These are phyloP conservation scores for Hypercompe scribonia DNA, from an alignment of 2,888 invertebrate genomes.

Conservation along the genomic window DNA sequence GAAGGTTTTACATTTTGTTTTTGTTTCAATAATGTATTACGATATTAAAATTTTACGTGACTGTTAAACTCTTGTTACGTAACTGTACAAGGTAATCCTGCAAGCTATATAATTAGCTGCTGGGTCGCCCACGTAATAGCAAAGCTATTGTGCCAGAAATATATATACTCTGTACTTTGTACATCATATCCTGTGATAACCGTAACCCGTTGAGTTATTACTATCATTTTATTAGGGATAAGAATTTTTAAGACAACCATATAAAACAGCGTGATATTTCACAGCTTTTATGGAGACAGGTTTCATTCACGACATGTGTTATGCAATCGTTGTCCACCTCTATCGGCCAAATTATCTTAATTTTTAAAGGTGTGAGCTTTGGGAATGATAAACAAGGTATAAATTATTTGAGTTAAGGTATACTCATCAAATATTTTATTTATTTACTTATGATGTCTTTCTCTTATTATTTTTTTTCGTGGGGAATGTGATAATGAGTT, in stretches of 20 bases:
- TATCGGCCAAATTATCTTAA: slow-evolving; percentile 6
- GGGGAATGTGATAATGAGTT: neutral
- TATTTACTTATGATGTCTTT: neutral
- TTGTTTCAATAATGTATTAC: no score
- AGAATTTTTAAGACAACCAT: slow-evolving; percentile 9
- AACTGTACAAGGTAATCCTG: neutral
- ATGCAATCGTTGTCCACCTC: slow-evolving; percentile 11
- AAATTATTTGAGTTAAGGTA: neutral
- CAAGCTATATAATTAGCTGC: accelerated
- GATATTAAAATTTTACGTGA: no score
- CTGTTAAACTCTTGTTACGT: neutral
- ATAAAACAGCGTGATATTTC: slow-evolving; percentile 22
- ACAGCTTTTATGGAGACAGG: slow-evolving; percentile 18
- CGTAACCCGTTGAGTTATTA: slow-evolving; percentile 6
- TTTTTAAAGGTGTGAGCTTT: neutral
- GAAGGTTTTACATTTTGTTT: no score
- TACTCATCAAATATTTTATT: neutral
- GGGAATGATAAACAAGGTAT: neutral
- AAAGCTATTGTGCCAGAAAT: neutral
- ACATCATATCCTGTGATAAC: neutral
- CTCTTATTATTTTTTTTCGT: neutral
- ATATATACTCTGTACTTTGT: neutral
- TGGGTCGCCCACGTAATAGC: neutral
- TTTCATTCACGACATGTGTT: slow-evolving; percentile 14
- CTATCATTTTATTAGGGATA: slow-evolving; percentile 17